Evolutionary conservation across 2,797 vertebrate genomes (phyloP).

Genomic region (Rhyacichthys aspro): DNA sequence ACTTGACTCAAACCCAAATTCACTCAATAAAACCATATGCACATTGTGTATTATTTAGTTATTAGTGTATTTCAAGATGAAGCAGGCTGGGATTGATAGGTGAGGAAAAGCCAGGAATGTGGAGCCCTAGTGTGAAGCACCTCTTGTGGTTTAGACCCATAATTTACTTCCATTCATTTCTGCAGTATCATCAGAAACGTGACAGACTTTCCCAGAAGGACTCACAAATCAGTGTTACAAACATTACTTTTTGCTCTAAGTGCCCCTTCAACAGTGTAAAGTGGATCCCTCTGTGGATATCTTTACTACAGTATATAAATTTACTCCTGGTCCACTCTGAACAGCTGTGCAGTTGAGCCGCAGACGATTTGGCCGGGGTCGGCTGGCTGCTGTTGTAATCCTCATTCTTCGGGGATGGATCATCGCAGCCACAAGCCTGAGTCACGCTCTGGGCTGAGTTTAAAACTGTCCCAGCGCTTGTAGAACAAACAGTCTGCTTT

Average conservation of each 20-base stretch:
- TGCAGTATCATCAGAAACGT: neutral
- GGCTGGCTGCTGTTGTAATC: slow-evolving; percentile 52
- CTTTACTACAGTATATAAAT: too few species aligned
- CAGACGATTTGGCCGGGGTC: slow-evolving; percentile 41
- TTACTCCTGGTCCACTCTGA: neutral
- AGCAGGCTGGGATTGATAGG: too few species aligned
- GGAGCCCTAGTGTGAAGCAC: slow-evolving; percentile 4
- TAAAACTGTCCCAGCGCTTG: slow-evolving; percentile 56
- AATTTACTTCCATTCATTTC: neutral
- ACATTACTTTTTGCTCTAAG: neutral
- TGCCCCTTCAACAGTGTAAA: neutral
- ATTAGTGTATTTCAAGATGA: too few species aligned
- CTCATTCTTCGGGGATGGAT: slow-evolving; percentile 77
- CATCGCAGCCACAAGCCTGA: slow-evolving; percentile 70
- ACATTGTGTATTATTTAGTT: too few species aligned
- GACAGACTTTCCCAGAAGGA: neutral
- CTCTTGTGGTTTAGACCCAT: slow-evolving; percentile 11
- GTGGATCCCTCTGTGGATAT: too few species aligned
- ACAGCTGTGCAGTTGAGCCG: slow-evolving; percentile 42
- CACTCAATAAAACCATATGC: too few species aligned
- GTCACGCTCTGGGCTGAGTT: slow-evolving; percentile 59
- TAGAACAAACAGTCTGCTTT: slow-evolving; percentile 49
- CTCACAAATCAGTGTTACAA: neutral
- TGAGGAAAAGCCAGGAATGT: slow-evolving; percentile 23
- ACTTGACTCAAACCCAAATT: too few species aligned